Base-by-base conservation (phyloP, 2,888 invertebrate species). In the Melolontha melolontha region DNA sequence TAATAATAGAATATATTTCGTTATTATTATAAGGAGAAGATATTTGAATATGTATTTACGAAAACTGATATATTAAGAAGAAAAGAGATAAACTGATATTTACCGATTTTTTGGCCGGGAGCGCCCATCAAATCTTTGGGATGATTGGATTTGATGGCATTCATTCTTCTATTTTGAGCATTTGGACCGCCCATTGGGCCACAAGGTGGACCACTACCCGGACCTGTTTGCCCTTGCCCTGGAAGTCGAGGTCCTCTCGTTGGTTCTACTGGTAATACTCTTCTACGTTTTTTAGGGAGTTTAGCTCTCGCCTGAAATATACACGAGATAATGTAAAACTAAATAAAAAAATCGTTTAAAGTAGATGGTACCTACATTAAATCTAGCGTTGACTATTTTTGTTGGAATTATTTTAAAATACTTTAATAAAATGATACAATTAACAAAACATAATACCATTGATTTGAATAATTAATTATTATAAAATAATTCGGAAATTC, bases 211-310 rank as follows among this genome's bases (percentile, higher is more conserved):
- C 76, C 80, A 34, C 82, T 81, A 27, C 84, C 84, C 10, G 51
- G 50, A 8, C 74, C 69, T 14, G 75, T 72, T 4, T 79, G 78
- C 5, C 78, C 76, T 70, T 80, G 80, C n/a, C 84, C 82, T 75
- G 87, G 86, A 74, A 87, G 80, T 73, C 87, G 84, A 4, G 91
- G 90, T 69, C 90, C 91, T 77, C 94, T 86, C 22, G 94, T 91
- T 75, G 95, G 96, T 83, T 98, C 98, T 71, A 98, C 97, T 68
- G 97, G 97, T 82, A 98, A 87, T 74, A 99, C 98, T 81, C 98
- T 89, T 85, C 99, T 89, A 75, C 98, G 87, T 86, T 98, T 98
- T 88, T 99, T 99, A 72, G 99, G 99, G 84, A 99, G 89, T 86
- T 99, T 99, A 71, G 98, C 97, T 79, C 99, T 88, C 74, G 99